Conservation (phyloP, 2,113 vertebrate genomes). For the Zosterops hypoxanthus region DNA sequence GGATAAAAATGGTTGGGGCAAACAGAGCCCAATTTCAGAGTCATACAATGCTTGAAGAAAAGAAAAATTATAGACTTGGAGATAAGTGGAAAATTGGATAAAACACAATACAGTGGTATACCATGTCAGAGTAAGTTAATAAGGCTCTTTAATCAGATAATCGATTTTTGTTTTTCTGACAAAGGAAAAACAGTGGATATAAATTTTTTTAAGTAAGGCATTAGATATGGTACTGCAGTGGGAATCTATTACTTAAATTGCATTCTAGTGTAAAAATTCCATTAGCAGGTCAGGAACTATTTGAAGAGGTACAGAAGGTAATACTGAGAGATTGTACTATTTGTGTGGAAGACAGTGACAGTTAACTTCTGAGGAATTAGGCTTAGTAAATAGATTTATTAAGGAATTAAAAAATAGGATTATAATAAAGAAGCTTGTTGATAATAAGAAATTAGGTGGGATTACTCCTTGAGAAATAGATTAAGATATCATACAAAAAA, state of each 20-base stretch:
- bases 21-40: not conserved
- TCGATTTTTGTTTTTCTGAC: not conserved
- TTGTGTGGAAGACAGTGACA: not conserved
- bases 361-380: not conserved
- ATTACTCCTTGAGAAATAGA: not conserved
- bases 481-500: not conserved
- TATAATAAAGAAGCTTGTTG: not conserved
- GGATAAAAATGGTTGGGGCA: not conserved
- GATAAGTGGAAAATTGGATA: conserved; percentile 8
- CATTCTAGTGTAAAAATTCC: not conserved
- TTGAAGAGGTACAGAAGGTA: not conserved
- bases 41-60: not conserved
- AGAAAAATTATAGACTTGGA: not conserved
- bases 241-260: not conserved
- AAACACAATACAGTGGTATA: not conserved
- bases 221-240: not conserved
- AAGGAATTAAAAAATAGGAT: not conserved
- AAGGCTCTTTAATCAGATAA: not conserved
- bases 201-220: not conserved
- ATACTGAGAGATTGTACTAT: not conserved
- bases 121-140: not conserved
- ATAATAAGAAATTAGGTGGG: not conserved
- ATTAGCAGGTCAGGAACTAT: not conserved
- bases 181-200: not conserved
- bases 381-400: not conserved